phyloP scores from a whole-genome alignment of 2,113 vertebrate genomes.

The Melanostigma gelatinosum region DNA sequence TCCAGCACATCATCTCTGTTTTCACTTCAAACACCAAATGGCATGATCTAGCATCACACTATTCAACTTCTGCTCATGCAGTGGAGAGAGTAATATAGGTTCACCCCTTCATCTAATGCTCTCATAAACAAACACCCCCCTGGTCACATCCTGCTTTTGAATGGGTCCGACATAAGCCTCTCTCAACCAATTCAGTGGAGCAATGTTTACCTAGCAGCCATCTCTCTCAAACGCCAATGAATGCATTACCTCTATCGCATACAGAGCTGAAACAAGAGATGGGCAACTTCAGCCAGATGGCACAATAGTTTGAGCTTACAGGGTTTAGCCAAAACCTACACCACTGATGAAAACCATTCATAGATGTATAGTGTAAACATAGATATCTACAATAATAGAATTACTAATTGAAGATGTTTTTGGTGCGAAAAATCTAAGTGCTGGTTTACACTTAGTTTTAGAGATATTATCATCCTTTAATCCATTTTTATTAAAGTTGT shows the following conservation, averaged over 20 bases:
- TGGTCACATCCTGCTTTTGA: constrained; percentile 44
- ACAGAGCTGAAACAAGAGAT: constrained; percentile 31
- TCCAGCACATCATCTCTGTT: constrained; percentile 43
- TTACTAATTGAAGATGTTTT: neutral
- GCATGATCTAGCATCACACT: neutral
- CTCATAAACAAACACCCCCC: neutral
- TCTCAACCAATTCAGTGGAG: constrained; percentile 24
- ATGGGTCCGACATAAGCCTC: constrained; percentile 10
- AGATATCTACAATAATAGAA: neutral
- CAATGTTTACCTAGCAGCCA: constrained; percentile 35
- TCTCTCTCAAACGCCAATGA: constrained; percentile 35
- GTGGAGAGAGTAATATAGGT: too few relatives aligned
- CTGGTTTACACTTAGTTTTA: neutral
- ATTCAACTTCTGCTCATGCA: neutral
- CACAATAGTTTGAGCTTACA: neutral
- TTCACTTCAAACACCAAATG: constrained; percentile 1
- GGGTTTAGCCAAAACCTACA: neutral
- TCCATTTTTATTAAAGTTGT: too few relatives aligned
- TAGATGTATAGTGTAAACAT: neutral
- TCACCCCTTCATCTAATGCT: neutral
- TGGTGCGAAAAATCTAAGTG: neutral
- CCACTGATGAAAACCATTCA: neutral
- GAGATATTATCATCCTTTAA: too few relatives aligned
- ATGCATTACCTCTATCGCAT: constrained; percentile 37
- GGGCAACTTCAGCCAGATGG: constrained; percentile 16